Evolutionary conservation across 1,140 invertebrate species (phyloP), one percentile per base, ranked within the genome.

Genomic region (Diachasmimorpha longicaudata): DNA sequence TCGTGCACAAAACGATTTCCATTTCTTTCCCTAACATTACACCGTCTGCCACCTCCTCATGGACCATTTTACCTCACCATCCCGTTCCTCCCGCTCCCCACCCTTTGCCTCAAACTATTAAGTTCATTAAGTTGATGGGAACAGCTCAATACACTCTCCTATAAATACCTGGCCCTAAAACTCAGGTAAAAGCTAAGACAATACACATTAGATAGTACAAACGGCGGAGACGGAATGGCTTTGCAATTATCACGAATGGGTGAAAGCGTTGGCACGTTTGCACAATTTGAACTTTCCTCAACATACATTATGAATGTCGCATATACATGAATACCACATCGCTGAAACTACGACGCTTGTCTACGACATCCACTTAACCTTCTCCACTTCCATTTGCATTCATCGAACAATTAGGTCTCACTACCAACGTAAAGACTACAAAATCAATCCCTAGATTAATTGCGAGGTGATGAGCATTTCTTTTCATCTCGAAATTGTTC

Each of bases 191-290:
- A 23, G 5, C 48, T 52, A 52, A 42, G 39, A 74, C 23, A 75
- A 70, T 70, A 70, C 46, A 48, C 67, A 70, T 75, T 70, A 75
- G 74, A 42, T 70, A 75, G 66, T 58, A 5, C 25, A 69, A 75
- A 75, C 67, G 31, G 44, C 48, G 66, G 6, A 75, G 52, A 48
- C 48, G 36, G n/a, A 69, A 69, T 39, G 67, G 19, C 39, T 55
- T 63, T 70, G 68, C 46, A 69, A 58, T 69, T 75, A 70, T 21
- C 25, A 14, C 36, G 44, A 46, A 70, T 52, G 48, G 48, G 13
- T 19, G 48, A 52, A 52, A 9, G 48, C 6, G 48, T 52, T 52
- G 9, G 48, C 48, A 52, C 48, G 48, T 52, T 52, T 52, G n/a
- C 48, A n/a, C 48, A 52, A 52, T 52, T 52, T 19, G n/a, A 52